phyloP scores from a whole-genome alignment of 2,797 vertebrate species.

The Microtus californicus region DNA sequence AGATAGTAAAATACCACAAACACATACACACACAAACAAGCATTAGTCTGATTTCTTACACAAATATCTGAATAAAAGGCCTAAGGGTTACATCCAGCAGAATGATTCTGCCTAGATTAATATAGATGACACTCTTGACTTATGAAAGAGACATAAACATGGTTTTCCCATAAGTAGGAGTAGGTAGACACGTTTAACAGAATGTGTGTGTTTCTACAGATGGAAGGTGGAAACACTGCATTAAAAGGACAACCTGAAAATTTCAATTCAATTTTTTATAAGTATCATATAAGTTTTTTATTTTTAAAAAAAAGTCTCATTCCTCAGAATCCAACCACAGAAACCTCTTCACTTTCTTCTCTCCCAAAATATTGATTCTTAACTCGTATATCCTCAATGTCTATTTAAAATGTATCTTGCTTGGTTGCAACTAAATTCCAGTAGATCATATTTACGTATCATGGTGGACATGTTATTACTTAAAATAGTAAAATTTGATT shows the following conservation, averaged over 20 bases:
- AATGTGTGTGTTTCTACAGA: not conserved
- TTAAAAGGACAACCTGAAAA: slow-evolving; percentile 7
- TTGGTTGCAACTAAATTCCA: not conserved
- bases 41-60: slow-evolving; percentile 13
- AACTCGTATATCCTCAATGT: not conserved
- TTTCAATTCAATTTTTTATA: not conserved
- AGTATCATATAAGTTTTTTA: slow-evolving; percentile 2
- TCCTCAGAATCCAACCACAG: not conserved
- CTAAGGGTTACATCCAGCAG: not conserved
- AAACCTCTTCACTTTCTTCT: slow-evolving; percentile 1
- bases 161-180: not conserved
- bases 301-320: not conserved
- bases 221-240: not conserved
- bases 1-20: not conserved
- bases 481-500: not conserved
- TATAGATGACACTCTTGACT: not conserved
- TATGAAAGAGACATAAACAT: not conserved
- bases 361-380: not conserved
- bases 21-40: not conserved
- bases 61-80: not conserved
- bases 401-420: not conserved
- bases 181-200: not conserved
- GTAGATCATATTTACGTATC: not conserved
- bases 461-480: not conserved
- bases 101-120: not conserved